Base-by-base conservation (phyloP, 2,113 vertebrate species). In the Megaleporinus macrocephalus region DNA sequence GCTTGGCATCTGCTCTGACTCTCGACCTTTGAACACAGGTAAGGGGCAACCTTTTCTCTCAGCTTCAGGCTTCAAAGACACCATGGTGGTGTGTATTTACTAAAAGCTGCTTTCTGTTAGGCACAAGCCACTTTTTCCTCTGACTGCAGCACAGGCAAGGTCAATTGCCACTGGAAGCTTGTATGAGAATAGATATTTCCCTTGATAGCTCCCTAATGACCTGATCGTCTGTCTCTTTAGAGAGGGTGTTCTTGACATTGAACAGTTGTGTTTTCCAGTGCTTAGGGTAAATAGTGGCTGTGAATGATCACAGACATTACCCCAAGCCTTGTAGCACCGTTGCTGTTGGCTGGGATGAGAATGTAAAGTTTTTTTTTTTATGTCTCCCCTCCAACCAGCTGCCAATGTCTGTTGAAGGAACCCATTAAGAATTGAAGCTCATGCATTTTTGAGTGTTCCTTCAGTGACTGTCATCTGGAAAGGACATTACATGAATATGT, bases 101-200 rank as follows among this genome's bases (percentile, higher is more conserved):
- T 73, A 44, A 66, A 36, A 55, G 44, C 24, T 33, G 36, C 53
- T 14, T 16, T 63, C 41, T 80, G 30, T 62, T 53, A 55, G 57
- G 30, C 5, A 55, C 15, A 26, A 33, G 30, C 47, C 44, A 14
- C 13, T n/a, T 66, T 77, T 65, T 51, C 5, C 13, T 27, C 24
- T 27, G 55, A 20, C 36, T 27, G 27, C 16, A 66, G 12, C 29
- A 24, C 14, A n/a, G 63, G 15, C 18, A 53, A 66, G 63, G 78
- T 71, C 73, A 72, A 51, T 72, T 59, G 49, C 63, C 55, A 55
- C 73, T 69, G 73, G 7, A 61, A 61, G 73, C 53, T 57, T 65
- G 36, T 73, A 71, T 73, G 57, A 47, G 80, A 77, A 72, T 51
- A 81, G 53, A 84, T 61, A 63, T 53, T 77, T 66, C 15, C 24